phyloP scores from a whole-genome alignment of 2,797 vertebrate genomes.

The Thaleichthys pacificus region DNA sequence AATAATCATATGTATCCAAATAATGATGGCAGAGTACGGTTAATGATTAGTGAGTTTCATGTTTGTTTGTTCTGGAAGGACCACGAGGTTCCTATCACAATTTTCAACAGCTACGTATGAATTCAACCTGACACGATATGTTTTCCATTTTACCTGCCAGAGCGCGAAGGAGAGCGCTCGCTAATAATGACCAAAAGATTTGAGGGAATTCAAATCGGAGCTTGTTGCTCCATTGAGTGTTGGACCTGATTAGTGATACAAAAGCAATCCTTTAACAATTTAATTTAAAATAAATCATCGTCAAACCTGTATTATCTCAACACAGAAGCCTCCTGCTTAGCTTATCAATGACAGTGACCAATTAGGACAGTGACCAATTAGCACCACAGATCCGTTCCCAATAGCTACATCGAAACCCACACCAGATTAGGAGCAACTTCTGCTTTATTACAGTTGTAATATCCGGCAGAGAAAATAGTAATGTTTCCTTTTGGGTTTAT shows the following conservation, averaged over 20 bases:
- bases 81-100: neutral
- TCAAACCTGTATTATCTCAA: neutral
- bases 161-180: neutral
- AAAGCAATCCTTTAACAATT: neutral
- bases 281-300: neutral
- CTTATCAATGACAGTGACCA: conserved; percentile 65
- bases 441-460: conserved; percentile 2
- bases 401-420: neutral
- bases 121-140: neutral
- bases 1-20: conserved; percentile 21
- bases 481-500: neutral
- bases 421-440: neutral
- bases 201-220: too few relatives aligned
- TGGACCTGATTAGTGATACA: neutral
- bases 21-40: conserved; percentile 14
- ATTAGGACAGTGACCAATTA: conserved; percentile 15
- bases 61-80: conserved; percentile 36
- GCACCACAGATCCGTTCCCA: conserved; percentile 6
- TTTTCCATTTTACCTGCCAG: conserved; percentile 4
- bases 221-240: neutral
- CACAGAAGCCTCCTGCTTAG: conserved; percentile 54
- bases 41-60: conserved; percentile 27
- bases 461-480: neutral
- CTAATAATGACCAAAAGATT: too few relatives aligned
- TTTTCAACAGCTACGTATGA: conserved; percentile 25